Evolutionary conservation across 2,888 invertebrate genomes (phyloP).

Genomic region (Hemithea aestivaria): DNA sequence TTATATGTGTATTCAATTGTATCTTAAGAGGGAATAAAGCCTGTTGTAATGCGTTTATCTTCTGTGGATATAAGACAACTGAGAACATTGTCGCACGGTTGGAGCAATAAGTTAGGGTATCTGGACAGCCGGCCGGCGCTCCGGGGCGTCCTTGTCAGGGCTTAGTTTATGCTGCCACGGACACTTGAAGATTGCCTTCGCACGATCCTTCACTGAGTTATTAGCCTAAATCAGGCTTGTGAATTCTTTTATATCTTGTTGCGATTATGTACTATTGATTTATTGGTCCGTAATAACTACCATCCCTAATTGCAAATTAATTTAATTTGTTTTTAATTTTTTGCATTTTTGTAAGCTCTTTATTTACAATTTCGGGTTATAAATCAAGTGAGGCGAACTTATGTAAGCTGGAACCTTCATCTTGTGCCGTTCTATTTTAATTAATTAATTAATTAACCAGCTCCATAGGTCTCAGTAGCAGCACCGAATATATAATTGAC

Average conservation of each 20-base stretch:
- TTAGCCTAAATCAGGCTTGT: constrained; percentile 45
- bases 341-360: too few species aligned
- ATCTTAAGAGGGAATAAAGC: constrained; percentile 2
- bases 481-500: too few species aligned
- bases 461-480: too few species aligned
- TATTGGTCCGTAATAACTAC: constrained; percentile 24
- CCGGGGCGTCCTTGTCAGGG: constrained; percentile 56
- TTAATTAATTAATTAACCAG: too few species aligned
- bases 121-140: constrained; percentile 49
- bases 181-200: constrained; percentile 51
- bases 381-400: too few species aligned
- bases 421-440: too few species aligned
- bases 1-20: neutral
- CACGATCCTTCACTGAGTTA: constrained; percentile 49
- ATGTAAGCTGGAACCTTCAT: too few species aligned
- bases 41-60: constrained; percentile 6
- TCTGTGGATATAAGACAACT: constrained; percentile 16
- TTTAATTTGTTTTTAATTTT: too few species aligned
- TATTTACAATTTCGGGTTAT: too few species aligned
- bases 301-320: too few species aligned
- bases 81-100: constrained; percentile 27
- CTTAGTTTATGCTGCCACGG: constrained; percentile 53
- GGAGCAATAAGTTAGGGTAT: constrained; percentile 32
- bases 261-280: constrained; percentile 30
- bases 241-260: constrained; percentile 39